phyloP scores from a whole-genome alignment of 2,888 invertebrate genomes.

The Catocala sponsa region DNA sequence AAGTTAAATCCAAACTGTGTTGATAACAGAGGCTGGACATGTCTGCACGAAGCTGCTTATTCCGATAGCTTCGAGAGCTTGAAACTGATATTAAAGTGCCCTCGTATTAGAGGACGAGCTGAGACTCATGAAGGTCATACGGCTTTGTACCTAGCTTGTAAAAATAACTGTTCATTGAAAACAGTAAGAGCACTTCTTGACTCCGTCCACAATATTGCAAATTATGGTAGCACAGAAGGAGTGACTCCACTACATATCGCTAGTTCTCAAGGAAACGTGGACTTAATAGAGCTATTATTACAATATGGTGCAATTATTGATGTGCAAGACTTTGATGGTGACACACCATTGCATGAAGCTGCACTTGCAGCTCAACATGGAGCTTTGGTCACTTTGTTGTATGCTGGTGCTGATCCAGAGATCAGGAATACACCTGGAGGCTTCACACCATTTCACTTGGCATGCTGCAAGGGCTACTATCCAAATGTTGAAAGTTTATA shows the following conservation, averaged over 20 bases:
- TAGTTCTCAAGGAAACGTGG: slow-evolving; percentile 73
- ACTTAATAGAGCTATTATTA: slow-evolving; percentile 73
- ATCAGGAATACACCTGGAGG: slow-evolving; percentile 70
- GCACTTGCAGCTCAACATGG: slow-evolving; percentile 66
- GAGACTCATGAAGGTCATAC: slow-evolving; percentile 85
- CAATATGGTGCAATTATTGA: slow-evolving; percentile 77
- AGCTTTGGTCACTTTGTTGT: slow-evolving; percentile 68
- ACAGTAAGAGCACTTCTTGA: slow-evolving; percentile 73
- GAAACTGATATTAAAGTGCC: slow-evolving; percentile 70
- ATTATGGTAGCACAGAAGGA: slow-evolving; percentile 80
- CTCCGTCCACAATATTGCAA: slow-evolving; percentile 72
- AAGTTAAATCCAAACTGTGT: slow-evolving; percentile 81
- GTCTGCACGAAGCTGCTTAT: slow-evolving; percentile 84
- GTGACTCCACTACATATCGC: slow-evolving; percentile 82
- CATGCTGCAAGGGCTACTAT: slow-evolving; percentile 75
- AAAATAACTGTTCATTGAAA: slow-evolving; percentile 67
- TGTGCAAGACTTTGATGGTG: slow-evolving; percentile 83
- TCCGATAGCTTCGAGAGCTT: slow-evolving; percentile 76
- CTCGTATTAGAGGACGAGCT: slow-evolving; percentile 67
- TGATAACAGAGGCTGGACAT: slow-evolving; percentile 87
- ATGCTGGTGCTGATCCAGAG: slow-evolving; percentile 79
- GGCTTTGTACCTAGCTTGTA: slow-evolving; percentile 80
- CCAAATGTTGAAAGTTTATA: slow-evolving; percentile 67
- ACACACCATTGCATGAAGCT: slow-evolving; percentile 83
- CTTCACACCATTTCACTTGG: slow-evolving; percentile 80